These are phyloP conservation scores for Cyprinodon diabolis DNA, from an alignment of 2,797 vertebrate species.

Conservation along the genomic window DNA sequence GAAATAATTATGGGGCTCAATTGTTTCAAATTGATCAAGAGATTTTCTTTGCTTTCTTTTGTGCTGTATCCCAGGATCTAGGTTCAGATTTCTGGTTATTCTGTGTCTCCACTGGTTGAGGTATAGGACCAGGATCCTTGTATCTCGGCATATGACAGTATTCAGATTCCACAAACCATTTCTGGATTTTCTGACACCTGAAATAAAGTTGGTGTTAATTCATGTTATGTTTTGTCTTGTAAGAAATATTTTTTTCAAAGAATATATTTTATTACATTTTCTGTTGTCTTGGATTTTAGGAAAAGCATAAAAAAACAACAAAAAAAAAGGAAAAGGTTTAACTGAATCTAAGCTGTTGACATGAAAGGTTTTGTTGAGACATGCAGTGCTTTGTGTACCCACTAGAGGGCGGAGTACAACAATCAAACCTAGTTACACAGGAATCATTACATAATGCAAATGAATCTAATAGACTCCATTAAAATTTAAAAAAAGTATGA, in stretches of 20 bases:
- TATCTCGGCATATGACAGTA: conserved; percentile 67
- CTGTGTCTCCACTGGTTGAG: conserved; percentile 43
- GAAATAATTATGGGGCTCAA: neutral
- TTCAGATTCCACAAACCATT: conserved; percentile 62
- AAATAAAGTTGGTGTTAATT: conserved; percentile 71
- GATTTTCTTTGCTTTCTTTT: neutral
- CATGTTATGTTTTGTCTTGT: neutral
- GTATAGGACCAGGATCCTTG: conserved; percentile 55
- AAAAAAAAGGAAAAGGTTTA: conserved; percentile 50
- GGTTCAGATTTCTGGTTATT: conserved; percentile 30
- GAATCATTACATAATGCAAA: neutral
- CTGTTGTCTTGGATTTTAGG: conserved; percentile 20
- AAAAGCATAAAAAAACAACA: conserved; percentile 30
- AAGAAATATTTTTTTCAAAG: conserved; percentile 36
- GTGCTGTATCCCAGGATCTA: conserved; percentile 66
- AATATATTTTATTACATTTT: conserved; percentile 46
- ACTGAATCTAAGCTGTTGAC: neutral
- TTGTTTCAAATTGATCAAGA: conserved; percentile 6
- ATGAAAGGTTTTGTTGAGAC: neutral
- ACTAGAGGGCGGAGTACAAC: conserved; percentile 55
- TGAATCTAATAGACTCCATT: neutral
- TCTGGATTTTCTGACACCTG: conserved; percentile 62
- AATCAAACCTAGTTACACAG: neutral
- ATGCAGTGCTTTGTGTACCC: conserved; percentile 44
- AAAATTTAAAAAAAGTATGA: neutral